phyloP scores from a whole-genome alignment of 2,888 invertebrate species.

The Cheilosia grossa region DNA sequence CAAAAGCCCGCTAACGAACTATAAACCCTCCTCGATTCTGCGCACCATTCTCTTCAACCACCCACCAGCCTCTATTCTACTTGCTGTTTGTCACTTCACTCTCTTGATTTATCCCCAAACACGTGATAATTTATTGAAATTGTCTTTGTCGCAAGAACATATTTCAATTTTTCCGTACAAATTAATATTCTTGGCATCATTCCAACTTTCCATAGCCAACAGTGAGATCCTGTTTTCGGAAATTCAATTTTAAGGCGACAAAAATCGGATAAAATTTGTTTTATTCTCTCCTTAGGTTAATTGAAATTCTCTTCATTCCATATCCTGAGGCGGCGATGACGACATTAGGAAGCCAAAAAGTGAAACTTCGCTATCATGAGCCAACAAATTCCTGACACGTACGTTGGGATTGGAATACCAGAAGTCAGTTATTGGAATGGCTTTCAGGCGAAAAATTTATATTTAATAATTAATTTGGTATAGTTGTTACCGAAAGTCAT shows the following conservation, averaged over 20 bases:
- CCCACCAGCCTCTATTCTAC: too few species aligned
- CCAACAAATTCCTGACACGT: not conserved
- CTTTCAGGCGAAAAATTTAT: not conserved
- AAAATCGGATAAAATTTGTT: not conserved
- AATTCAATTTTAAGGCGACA: not conserved
- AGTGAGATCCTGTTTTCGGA: not conserved
- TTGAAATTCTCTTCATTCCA: not conserved
- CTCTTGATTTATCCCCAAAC: not conserved
- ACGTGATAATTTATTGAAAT: not conserved
- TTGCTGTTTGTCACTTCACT: too few species aligned
- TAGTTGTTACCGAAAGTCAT: not conserved
- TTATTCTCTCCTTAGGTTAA: not conserved
- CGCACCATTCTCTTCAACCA: too few species aligned
- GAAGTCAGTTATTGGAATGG: not conserved
- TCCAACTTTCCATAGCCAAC: not conserved
- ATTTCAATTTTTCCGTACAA: not conserved
- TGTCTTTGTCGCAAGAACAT: not conserved
- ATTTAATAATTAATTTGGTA: not conserved
- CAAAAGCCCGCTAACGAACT: too few species aligned
- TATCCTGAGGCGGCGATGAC: not conserved
- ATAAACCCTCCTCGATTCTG: too few species aligned
- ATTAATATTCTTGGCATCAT: conserved; percentile 3
- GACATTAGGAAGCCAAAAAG: not conserved
- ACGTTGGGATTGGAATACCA: not conserved
- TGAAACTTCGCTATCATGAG: not conserved